A percentile compares a stretch with the other conserved stretches of the same genome.
Evolutionary conservation across 2,113 vertebrate genomes (phyloP).

Genomic region (Hippolais icterina): DNA sequence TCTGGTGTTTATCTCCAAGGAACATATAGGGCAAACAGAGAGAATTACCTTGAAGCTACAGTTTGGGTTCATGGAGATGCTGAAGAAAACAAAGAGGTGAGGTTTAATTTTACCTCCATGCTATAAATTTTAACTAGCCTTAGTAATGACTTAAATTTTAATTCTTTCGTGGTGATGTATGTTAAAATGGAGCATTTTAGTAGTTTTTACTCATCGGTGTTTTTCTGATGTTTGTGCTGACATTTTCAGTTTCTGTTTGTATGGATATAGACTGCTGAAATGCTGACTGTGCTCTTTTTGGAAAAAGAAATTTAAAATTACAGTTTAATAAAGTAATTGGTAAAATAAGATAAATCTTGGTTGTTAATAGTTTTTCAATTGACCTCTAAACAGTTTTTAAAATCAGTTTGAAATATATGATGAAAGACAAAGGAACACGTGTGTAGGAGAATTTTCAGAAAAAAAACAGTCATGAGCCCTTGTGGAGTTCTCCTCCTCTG

Average conservation of each 20-base stretch:
- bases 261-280: not conserved
- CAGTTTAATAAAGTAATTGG: not conserved
- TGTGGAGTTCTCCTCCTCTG: not conserved
- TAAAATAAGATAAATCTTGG: not conserved
- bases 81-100: slow-evolving; percentile 87
- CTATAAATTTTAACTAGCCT: not conserved
- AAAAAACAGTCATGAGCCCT: not conserved
- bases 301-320: not conserved
- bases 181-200: not conserved
- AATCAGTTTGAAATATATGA: not conserved
- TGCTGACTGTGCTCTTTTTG: not conserved
- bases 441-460: not conserved
- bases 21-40: slow-evolving; percentile 89
- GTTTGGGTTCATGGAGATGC: slow-evolving; percentile 91
- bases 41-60: slow-evolving; percentile 96
- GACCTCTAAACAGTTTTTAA: not conserved
- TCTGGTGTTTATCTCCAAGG: slow-evolving; percentile 89
- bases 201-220: not conserved
- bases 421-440: not conserved
- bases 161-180: accelerated
- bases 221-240: not conserved
- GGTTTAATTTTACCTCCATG: not conserved
- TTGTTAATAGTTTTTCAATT: not conserved
- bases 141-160: not conserved
- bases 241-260: not conserved